Evolutionary conservation across 2,113 vertebrate species (phyloP), one percentile per base, ranked within the genome.

Genomic region (Thomomys bottae): DNA sequence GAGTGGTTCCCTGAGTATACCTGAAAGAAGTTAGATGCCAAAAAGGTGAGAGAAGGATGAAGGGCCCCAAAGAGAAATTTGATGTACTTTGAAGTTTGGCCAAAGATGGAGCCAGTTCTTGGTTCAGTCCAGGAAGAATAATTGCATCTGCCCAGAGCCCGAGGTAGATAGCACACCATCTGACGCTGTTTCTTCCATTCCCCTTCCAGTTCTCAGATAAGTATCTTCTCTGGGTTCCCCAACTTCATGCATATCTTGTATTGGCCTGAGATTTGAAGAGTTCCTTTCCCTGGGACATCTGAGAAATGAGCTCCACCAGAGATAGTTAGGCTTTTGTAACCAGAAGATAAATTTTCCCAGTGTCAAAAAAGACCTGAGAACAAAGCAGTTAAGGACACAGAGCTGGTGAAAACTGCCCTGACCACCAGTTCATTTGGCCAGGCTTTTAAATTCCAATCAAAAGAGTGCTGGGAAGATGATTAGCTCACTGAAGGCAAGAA

Each of bases 401-500:
- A 32, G 76, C 49, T 83, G 57, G 59, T 57, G 71, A 88, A 86
- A 90, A 68, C 67, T 93, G 77, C 87, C 26, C 61, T 87, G 63
- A 78, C 28, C 17, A 17, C 49, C 4, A n/a, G 34, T 28, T 92
- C 75, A 72, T 15, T 20, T 42, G 34, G n/a, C 42, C 75, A 71
- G 49, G 36, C 61, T 28, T 49, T 87, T 72, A 38, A 1, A 86
- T 68, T 81, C 68, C 21, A 20, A 42, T 87, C 70, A 73, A 54
- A 42, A 91, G 88, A 61, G 59, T 77, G 12, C 17, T n/a, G 79
- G 66, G 64, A 54, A 83, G 32, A 87, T 2, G 2, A 57, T 84
- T 90, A 89, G 80, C 77, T 94, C 57, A 24, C 73, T 42, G 73
- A 94, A 94, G 93, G 87, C 93, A 87, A 90, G 84, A 92, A 81